Base-by-base conservation (phyloP, 2,888 invertebrate species). In the Cryptophagus acutangulus region DNA sequence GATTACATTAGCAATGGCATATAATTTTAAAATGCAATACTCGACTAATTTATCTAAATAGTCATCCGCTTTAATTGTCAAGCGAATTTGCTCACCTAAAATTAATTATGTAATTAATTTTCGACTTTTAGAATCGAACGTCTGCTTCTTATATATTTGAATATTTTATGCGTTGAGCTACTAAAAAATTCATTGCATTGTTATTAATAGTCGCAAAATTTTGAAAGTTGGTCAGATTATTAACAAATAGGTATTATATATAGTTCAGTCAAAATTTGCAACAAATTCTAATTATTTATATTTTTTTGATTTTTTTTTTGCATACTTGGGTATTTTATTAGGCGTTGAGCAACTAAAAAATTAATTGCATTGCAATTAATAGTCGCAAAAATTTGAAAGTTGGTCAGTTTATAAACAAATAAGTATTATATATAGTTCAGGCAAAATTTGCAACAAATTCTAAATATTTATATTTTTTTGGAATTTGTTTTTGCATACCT, bases 1-100 rank as follows among this genome's bases (percentile, higher is more conserved):
- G 38, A 76, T 74, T 0, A 89, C 87, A n/a, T 80, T 79, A 12
- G 84, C 84, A 65, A 86, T 81, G 2, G 82, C 83, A 15, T 82
- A 82, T 46, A 88, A 76, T 71, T 87, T 87, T 77, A 89, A 78
- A 63, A 81, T 82, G 58, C 82, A 79, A 61, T 87, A 85, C 64
- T 89, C 88, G 5, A 87, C 86, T 52, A 88, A 66, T 63, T 84
- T 83, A n/a, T 81, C 79, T 40, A 85, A 61, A 63, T 89, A 89
- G 35, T 87, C 86, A 2, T 81, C 79, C 0, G 82, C 73, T 8
- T 68, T 71, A 3, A 88, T 78, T 1, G 66, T 65, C 52, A 82
- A 67, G 47, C 69, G 65, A 9, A 80, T 57, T 39, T 72, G 67
- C 58, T 78, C 81, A 61, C 64, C 82, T 82, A 56, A 38, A 52